Evolutionary conservation across 2,113 vertebrate species (phyloP).

Genomic region (Gavialis gangeticus): DNA sequence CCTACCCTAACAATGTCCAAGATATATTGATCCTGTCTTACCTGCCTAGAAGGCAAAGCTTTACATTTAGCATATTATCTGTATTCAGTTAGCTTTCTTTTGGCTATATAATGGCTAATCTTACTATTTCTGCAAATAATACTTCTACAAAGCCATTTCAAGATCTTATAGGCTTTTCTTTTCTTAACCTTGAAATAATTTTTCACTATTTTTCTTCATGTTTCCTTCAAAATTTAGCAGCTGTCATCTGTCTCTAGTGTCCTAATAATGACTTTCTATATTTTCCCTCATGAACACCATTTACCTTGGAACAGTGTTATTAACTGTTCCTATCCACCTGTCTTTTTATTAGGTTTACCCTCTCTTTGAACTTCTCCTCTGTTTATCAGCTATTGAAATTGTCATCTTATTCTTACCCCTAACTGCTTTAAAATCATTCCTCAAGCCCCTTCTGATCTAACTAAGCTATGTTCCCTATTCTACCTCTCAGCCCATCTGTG

Average conservation of each 20-base stretch:
- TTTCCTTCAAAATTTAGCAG: background rate
- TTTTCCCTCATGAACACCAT: background rate
- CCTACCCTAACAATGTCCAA: too few relatives aligned
- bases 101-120: background rate
- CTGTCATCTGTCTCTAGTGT: background rate
- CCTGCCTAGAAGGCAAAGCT: background rate
- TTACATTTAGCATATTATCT: background rate
- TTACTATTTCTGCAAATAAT: background rate
- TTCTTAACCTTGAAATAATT: background rate
- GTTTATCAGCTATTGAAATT: background rate
- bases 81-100: background rate
- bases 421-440: background rate
- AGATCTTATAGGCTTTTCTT: background rate
- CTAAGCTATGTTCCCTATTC: background rate
- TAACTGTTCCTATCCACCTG: background rate
- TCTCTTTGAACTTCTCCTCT: background rate
- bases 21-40: background rate
- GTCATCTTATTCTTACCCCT: background rate
- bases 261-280: background rate
- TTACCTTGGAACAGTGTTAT: background rate
- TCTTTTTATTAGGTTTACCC: background rate
- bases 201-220: background rate
- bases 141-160: slow-evolving; percentile 16
- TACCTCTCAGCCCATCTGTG: background rate
- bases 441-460: background rate